Conservation (phyloP, 1,140 invertebrate species). For the Cephus cinctus region DNA sequence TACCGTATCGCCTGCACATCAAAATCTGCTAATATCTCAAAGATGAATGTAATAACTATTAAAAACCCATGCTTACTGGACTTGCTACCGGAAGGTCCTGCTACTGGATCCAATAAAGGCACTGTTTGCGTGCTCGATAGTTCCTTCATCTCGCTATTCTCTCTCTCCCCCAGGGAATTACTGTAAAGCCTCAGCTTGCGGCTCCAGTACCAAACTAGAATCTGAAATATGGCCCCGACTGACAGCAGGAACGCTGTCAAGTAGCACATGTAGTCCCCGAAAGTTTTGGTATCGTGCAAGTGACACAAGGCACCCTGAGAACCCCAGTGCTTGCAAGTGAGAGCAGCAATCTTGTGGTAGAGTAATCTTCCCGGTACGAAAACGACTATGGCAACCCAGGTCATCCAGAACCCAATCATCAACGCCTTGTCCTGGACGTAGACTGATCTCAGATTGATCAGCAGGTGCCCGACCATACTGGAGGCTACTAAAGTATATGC, state of each 20-base stretch:
- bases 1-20: too few species aligned
- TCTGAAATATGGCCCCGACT: conserved; percentile 29
- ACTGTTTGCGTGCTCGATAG: conserved; percentile 23
- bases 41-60: too few species aligned
- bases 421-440: conserved; percentile 60
- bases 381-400: conserved; percentile 54
- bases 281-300: conserved; percentile 31
- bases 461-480: conserved; percentile 57
- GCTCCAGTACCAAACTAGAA: conserved; percentile 32
- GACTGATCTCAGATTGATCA: conserved; percentile 59
- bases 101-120: conserved; percentile 20
- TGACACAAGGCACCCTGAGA: conserved; percentile 26
- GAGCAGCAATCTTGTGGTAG: conserved; percentile 53
- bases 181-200: conserved; percentile 36
- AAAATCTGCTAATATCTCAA: too few species aligned
- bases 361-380: conserved; percentile 59
- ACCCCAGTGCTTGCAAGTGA: conserved; percentile 41
- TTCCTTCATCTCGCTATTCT: conserved; percentile 23
- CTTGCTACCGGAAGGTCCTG: too few species aligned
- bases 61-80: too few species aligned
- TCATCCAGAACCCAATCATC: conserved; percentile 60
- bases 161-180: conserved; percentile 13
- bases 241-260: conserved; percentile 32
- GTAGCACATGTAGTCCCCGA: conserved; percentile 41
- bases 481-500: conserved; percentile 41